Evolutionary conservation across 1,140 invertebrate species (phyloP).

Genomic region (Hestina assimilis): DNA sequence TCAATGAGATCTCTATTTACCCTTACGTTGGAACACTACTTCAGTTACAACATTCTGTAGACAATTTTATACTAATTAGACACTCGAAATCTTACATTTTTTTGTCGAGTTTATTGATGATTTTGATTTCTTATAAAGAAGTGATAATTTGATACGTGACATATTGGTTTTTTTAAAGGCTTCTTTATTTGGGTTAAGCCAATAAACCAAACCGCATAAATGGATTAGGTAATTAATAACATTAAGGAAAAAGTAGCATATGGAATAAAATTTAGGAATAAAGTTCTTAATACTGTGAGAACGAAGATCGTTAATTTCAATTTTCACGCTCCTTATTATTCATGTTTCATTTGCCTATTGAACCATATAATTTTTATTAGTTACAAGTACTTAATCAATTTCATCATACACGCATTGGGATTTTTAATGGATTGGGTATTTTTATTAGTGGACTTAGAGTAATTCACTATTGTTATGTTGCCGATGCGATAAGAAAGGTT

Average conservation of each 20-base stretch:
- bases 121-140: neutral
- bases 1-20: too few species aligned
- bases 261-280: neutral
- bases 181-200: constrained; percentile 5
- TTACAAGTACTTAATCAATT: neutral
- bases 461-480: too few species aligned
- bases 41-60: too few species aligned
- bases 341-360: neutral
- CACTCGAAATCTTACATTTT: too few species aligned
- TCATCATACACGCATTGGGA: neutral
- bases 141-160: neutral
- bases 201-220: neutral
- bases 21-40: too few species aligned
- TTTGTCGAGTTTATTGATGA: too few species aligned
- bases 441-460: too few species aligned
- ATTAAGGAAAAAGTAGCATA: neutral
- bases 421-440: neutral
- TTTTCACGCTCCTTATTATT: neutral
- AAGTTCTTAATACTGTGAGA: neutral
- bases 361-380: neutral
- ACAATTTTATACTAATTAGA: too few species aligned
- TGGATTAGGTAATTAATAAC: neutral
- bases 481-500: too few species aligned
- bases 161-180: neutral
- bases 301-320: neutral